Base-by-base conservation (phyloP, 2,113 vertebrate genomes). In the Psettodes erumei region DNA sequence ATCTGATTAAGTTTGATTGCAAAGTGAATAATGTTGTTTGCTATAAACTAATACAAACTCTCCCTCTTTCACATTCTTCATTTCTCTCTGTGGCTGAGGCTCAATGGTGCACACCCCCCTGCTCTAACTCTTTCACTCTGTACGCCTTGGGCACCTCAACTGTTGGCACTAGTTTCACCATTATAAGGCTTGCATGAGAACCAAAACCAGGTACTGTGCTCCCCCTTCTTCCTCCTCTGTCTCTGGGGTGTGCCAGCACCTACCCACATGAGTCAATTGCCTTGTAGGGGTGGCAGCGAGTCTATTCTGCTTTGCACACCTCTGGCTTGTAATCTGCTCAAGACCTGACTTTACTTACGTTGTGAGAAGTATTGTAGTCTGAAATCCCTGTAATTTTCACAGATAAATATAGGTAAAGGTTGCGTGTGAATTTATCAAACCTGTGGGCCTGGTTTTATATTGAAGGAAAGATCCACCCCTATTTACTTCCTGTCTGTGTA, bases 141-240 rank as follows among this genome's bases (percentile, higher is more conserved):
- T 30, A 27, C 8, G 86, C 87, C 78, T 58, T 79, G 70, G 82
- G 85, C 82, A 61, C 30, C 66, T 80, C 74, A 61, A 85, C 63
- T 88, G 56, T 56, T 84, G 82, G 82, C 86, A 81, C 53, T 8
- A 65, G 53, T 18, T 67, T 77, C 19, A 10, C 71, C 37, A 60
- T 85, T 82, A 85, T 69, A 75, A 68, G 82, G 79, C 62, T 51
- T 89, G 77, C 79, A 83, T 76, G 77, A 77, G 87, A 90, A 84
- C 82, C 76, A 80, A 74, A 86, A 84, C 76, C 81, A 77, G 62
- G 81, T 74, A 82, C 58, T 68, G 59, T 64, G 10, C 69, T 40
- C 37, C 74, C 71, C 61, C 45, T 19, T 61, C 69, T 27, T 77
- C 58, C 82, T 37, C 51, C 51, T 55, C 33, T 9, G 51, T 81